These are phyloP conservation scores for Microchrysa polita DNA, from an alignment of 2,888 invertebrate genomes.

Conservation along the genomic window DNA sequence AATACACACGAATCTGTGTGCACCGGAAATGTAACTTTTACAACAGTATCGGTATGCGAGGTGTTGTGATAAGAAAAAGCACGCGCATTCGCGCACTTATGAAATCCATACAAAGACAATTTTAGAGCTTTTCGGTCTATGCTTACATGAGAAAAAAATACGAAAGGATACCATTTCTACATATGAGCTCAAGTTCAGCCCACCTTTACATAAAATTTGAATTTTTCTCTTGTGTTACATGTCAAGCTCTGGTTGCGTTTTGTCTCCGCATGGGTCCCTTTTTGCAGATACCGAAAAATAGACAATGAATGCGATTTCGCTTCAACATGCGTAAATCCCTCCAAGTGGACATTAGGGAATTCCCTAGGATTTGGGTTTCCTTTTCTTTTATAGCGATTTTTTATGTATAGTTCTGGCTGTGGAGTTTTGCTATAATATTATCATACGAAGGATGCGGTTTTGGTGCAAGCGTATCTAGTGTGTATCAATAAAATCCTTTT, in stretches of 20 bases:
- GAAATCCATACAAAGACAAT: neutral
- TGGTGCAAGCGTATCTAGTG: too few relatives aligned
- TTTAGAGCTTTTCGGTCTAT: constrained; percentile 25
- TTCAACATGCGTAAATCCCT: constrained; percentile 40
- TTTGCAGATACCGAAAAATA: neutral
- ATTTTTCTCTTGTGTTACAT: neutral
- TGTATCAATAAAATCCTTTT: constrained; percentile 28
- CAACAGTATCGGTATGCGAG: constrained; percentile 5
- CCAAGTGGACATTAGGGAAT: constrained; percentile 41
- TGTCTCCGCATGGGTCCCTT: neutral
- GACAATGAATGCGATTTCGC: neutral
- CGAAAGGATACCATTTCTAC: constrained; percentile 31
- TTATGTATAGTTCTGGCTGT: neutral
- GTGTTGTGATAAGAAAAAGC: neutral
- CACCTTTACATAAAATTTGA: neutral
- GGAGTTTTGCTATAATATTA: constrained; percentile 19
- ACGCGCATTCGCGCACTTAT: neutral
- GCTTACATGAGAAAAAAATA: neutral
- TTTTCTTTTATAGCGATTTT: too few relatives aligned
- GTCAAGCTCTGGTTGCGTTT: too few relatives aligned
- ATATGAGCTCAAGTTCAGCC: constrained; percentile 13
- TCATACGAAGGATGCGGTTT: too few relatives aligned
- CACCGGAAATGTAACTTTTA: neutral
- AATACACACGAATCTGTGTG: too few relatives aligned
- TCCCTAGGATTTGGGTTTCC: too few relatives aligned